phyloP scores from a whole-genome alignment of 2,113 vertebrate genomes.

The Rhynchopsitta pachyrhyncha region DNA sequence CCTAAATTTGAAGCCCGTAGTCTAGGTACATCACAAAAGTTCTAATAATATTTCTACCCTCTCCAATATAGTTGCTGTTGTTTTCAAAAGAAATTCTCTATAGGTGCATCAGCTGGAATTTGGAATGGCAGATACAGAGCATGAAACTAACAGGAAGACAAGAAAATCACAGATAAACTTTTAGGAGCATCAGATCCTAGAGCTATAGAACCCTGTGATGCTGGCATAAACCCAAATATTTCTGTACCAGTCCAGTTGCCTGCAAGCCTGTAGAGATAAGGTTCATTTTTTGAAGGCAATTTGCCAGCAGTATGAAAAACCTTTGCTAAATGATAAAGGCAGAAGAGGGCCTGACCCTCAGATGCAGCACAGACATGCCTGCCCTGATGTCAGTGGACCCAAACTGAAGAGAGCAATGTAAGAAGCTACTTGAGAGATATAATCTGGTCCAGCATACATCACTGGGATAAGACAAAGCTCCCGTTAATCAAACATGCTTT shows the following conservation, averaged over 20 bases:
- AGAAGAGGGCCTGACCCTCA: background rate
- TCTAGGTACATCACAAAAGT: conserved; percentile 3
- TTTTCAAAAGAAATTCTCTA: background rate
- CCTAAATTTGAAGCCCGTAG: conserved; percentile 35
- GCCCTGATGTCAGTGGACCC: background rate
- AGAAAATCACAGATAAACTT: background rate
- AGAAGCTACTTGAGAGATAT: background rate
- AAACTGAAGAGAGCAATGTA: background rate
- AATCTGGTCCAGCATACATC: background rate
- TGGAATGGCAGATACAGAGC: background rate
- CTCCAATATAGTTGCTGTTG: background rate
- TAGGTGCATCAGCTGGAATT: background rate
- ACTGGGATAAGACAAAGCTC: background rate
- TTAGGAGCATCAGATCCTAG: background rate
- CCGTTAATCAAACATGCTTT: background rate
- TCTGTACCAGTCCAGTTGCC: background rate
- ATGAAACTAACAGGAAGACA: background rate
- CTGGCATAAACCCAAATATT: background rate
- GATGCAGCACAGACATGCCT: background rate
- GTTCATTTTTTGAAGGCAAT: background rate
- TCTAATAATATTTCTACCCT: background rate
- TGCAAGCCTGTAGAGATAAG: background rate
- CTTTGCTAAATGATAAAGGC: background rate
- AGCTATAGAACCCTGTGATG: background rate
- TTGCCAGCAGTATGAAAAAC: background rate